Evolutionary conservation across 2,113 vertebrate genomes (phyloP), one percentile per base, ranked within the genome.

Genomic region (Forbesichthys agassizii): DNA sequence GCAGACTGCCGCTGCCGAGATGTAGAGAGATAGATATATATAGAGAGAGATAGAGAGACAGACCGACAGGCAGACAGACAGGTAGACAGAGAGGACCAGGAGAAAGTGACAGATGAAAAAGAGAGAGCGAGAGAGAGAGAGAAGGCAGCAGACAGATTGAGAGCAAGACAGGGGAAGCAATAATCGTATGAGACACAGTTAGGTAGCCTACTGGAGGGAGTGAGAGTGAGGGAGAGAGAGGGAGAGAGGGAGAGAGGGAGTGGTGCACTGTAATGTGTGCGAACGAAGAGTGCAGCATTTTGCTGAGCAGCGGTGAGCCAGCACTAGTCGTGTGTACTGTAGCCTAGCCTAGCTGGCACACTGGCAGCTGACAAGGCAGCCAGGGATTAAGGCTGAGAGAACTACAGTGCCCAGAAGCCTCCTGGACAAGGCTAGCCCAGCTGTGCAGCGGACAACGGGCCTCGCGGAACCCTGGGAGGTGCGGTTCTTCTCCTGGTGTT

Each of bases 251-350:
- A 47, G 53, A 33, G 53, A 48, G 59, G 1, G 33, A 8, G 33
- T 5, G 59, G 54, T 58, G 51, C 10, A 57, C 9, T n/a, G 13
- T 9, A 9, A 13, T 48, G 60, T 48, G 42, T 62, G 61, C n/a
- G 61, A 0, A 51, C 18, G 66, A 33, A 48, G 66, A 59, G 66
- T 58, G 66, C 66, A 68, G 66, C 11, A 58, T 68, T 68, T 33
- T 68, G 66, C 66, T 58, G 66, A 68, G 54, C 20, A 68, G 66
- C 54, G 13, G 55, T 57, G 66, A 68, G 66, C 55, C 64, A 66
- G 64, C 64, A 66, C 12, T 64, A 64, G 61, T 20, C 51, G 27
- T 27, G 27, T 27, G 27, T 18, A 49, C 61, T 51, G 48, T 64
- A 58, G 46, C 66, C 20, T 68, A 68, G 66, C 66, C 46, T 48